Conservation (phyloP, 1,140 invertebrate genomes). For the Sinella curviseta region DNA sequence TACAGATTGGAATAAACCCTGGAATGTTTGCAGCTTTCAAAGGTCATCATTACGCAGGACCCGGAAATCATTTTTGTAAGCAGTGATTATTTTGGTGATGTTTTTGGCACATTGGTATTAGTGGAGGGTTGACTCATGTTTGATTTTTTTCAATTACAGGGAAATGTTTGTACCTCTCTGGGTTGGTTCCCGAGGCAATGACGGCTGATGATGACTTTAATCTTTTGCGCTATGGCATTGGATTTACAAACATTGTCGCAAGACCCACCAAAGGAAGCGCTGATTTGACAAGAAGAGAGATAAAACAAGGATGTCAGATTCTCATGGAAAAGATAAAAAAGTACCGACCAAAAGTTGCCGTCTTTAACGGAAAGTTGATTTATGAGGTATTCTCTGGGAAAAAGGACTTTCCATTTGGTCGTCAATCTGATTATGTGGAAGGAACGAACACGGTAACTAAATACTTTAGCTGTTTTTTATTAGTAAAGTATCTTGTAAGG, state of each 20-base stretch:
- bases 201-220: conserved; percentile 94
- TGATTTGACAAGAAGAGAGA: conserved; percentile 92
- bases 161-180: conserved; percentile 94
- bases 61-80: conserved; percentile 97
- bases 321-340: conserved; percentile 87
- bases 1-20: conserved; percentile 95
- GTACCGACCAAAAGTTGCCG: conserved; percentile 93
- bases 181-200: conserved; percentile 90
- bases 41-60: conserved; percentile 96
- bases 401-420: conserved; percentile 94
- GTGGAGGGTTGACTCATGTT: too few relatives aligned
- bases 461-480: not conserved
- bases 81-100: too few relatives aligned
- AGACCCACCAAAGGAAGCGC: conserved; percentile 92
- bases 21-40: conserved; percentile 95
- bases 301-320: conserved; percentile 89
- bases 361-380: conserved; percentile 97
- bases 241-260: conserved; percentile 96
- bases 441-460: conserved; percentile 87
- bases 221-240: conserved; percentile 88
- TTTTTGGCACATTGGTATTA: too few relatives aligned
- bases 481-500: not conserved
- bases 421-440: conserved; percentile 87
- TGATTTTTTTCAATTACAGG: conserved; percentile 59
- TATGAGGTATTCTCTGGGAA: conserved; percentile 96